A percentile compares a stretch with the other conserved stretches of the same genome.
Evolutionary conservation across 2,113 vertebrate genomes (phyloP).

Genomic region (Eubucco bourcierii): DNA sequence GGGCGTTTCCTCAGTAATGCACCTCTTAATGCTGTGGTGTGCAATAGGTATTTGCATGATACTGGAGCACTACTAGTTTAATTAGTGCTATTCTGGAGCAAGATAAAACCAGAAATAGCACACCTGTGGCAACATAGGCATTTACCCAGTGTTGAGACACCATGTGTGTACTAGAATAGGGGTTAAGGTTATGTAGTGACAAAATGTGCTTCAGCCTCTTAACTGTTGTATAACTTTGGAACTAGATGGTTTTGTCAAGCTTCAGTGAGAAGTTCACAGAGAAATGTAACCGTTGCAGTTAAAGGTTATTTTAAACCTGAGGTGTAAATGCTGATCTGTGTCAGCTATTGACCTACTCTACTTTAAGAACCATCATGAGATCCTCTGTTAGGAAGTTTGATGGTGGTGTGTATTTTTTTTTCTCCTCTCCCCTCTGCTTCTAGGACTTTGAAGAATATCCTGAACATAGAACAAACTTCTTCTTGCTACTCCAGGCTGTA

Average conservation of each 20-base stretch:
- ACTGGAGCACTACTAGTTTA: not conserved
- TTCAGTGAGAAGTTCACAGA: not conserved
- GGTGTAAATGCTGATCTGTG: not conserved
- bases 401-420: too few relatives aligned
- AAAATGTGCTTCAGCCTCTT: not conserved
- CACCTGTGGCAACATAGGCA: not conserved
- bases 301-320: not conserved
- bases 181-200: not conserved
- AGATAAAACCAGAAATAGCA: not conserved
- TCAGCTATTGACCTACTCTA: not conserved
- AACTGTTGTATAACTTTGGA: not conserved
- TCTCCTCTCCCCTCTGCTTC: fast-evolving
- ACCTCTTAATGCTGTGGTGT: not conserved
- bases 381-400: not conserved
- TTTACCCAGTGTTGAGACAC: not conserved
- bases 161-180: not conserved
- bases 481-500: constrained; percentile 96
- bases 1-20: not conserved
- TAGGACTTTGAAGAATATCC: constrained; percentile 99
- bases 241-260: not conserved
- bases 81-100: not conserved
- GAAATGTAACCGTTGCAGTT: not conserved
- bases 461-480: constrained; percentile 98
- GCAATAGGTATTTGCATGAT: not conserved
- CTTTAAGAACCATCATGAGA: not conserved